Evolutionary conservation across 2,888 invertebrate genomes (phyloP).

Genomic region (Ornithoptera alexandrae): DNA sequence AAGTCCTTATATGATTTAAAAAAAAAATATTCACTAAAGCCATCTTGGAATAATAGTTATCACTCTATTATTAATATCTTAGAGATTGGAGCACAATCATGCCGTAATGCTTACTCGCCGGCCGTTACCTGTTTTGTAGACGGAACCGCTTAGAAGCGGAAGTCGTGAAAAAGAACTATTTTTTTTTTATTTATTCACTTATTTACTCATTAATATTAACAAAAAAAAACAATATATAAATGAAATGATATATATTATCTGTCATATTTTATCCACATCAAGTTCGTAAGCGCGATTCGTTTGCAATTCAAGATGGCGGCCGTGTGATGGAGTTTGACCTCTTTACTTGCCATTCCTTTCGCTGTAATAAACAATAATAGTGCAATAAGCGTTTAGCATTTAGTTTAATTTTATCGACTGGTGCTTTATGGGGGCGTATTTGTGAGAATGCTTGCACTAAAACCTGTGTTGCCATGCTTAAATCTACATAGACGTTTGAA

Average conservation of each 20-base stretch:
- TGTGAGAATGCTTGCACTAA: neutral
- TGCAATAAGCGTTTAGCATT: constrained; percentile 56
- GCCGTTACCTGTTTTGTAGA: too few species aligned
- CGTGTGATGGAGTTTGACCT: constrained; percentile 29
- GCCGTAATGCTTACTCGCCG: too few species aligned
- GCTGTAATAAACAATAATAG: constrained; percentile 45
- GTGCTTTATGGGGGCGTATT: constrained; percentile 31
- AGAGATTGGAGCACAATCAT: too few species aligned
- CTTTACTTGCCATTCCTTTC: constrained; percentile 54
- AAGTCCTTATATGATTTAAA: too few species aligned
- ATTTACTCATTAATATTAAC: too few species aligned
- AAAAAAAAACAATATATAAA: too few species aligned
- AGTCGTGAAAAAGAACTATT: too few species aligned
- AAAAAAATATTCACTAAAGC: too few species aligned
- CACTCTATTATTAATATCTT: too few species aligned
- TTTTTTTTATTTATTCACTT: too few species aligned
- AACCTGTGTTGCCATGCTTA: neutral
- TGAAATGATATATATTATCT: neutral
- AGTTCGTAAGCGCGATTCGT: neutral
- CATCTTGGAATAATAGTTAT: too few species aligned
- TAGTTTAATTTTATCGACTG: constrained; percentile 4
- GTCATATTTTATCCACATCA: constrained; percentile 6
- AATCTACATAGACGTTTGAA: neutral
- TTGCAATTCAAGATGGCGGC: constrained; percentile 16
- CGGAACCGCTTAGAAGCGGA: too few species aligned